These are phyloP conservation scores for Aythya baeri DNA, from an alignment of 2,113 vertebrate species.

Conservation along the genomic window DNA sequence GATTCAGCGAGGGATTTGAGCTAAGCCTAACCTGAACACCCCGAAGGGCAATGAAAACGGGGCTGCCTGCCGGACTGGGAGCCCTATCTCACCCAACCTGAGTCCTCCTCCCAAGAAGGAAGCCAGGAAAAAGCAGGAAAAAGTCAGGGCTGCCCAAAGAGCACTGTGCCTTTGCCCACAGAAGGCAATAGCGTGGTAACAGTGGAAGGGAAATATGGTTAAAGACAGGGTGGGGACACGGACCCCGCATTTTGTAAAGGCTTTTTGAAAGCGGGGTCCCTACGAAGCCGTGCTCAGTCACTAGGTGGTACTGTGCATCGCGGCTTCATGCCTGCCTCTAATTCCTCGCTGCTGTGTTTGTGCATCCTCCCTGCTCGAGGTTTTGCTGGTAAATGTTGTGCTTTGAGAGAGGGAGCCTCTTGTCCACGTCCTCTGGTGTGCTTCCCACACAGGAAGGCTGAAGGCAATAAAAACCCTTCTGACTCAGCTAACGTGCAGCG, in stretches of 20 bases:
- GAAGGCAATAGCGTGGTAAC: accelerated
- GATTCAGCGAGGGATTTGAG: not conserved
- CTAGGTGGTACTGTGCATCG: slow-evolving; percentile 71
- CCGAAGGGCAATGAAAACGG: accelerated
- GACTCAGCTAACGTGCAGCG: not conserved
- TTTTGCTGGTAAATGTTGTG: not conserved
- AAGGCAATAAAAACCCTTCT: not conserved
- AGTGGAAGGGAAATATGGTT: not conserved
- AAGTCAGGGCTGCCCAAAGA: not conserved
- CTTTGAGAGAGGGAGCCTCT: not conserved
- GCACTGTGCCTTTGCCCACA: accelerated
- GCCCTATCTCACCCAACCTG: accelerated
- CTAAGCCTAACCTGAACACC: slow-evolving; percentile 14
- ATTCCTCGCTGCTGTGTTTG: not conserved
- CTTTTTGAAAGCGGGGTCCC: accelerated
- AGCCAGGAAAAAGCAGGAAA: not conserved
- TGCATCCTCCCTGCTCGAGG: not conserved
- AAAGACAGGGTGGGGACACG: not conserved
- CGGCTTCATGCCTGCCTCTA: not conserved
- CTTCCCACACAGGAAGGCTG: not conserved
- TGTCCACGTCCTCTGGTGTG: not conserved
- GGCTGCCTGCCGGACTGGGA: not conserved
- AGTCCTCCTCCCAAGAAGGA: not conserved
- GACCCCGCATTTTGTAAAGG: not conserved
- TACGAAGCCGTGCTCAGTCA: slow-evolving; percentile 40